A percentile compares a stretch with the other conserved stretches of the same genome.
Conservation (phyloP, 2,888 invertebrate species). For the Cataglyphis rosenhaueri region DNA sequence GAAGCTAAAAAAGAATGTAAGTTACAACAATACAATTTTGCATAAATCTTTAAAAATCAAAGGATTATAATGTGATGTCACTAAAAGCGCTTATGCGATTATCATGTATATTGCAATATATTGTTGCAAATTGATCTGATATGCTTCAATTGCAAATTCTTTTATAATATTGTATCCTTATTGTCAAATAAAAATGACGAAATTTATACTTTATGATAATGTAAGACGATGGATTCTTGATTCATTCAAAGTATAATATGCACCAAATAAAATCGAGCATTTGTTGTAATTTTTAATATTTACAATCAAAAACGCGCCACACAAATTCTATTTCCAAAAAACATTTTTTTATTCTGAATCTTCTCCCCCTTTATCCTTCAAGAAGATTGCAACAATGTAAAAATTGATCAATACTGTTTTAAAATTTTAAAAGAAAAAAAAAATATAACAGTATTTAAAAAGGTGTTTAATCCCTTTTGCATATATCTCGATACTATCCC, state of each 20-base stretch:
- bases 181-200: constrained; percentile 54
- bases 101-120: constrained; percentile 44
- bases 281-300: background rate
- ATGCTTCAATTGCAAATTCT: constrained; percentile 52
- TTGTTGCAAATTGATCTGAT: constrained; percentile 30
- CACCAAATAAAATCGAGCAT: background rate
- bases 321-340: background rate
- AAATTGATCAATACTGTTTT: background rate
- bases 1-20: background rate
- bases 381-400: background rate
- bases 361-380: background rate
- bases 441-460: background rate
- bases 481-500: background rate
- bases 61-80: constrained; percentile 41
- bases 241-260: background rate
- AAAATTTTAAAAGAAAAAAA: background rate
- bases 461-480: background rate
- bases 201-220: constrained; percentile 27
- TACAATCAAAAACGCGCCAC: background rate
- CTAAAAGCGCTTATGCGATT: constrained; percentile 29
- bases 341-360: background rate
- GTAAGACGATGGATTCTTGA: background rate
- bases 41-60: constrained; percentile 53
- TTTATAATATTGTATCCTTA: constrained; percentile 56
- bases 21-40: constrained; percentile 22